These are phyloP conservation scores for Zosterops japonicus DNA, from an alignment of 2,113 vertebrate species.

Conservation along the genomic window DNA sequence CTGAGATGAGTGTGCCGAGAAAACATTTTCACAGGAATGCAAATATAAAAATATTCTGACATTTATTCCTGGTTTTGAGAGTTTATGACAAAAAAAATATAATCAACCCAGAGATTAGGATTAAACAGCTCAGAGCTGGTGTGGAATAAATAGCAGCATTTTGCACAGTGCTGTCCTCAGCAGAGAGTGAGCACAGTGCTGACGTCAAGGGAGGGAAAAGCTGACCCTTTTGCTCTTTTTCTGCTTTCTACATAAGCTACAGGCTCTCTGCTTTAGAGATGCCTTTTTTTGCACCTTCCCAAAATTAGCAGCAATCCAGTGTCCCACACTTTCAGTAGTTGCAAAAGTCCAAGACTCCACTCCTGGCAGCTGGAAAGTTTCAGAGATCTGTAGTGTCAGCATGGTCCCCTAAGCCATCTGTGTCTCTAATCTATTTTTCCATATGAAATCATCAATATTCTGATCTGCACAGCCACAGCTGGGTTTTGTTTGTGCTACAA, in stretches of 20 bases:
- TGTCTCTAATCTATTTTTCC: not conserved
- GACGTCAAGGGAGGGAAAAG: not conserved
- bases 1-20: not conserved
- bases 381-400: not conserved
- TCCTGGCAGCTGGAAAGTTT: not conserved
- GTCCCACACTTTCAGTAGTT: not conserved
- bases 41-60: slow-evolving; percentile 60
- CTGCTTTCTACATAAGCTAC: not conserved
- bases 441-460: slow-evolving; percentile 7
- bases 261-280: not conserved
- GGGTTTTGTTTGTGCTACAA: not conserved
- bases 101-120: slow-evolving; percentile 62
- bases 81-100: slow-evolving; percentile 29
- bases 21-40: slow-evolving; percentile 43
- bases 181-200: not conserved
- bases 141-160: slow-evolving; percentile 24
- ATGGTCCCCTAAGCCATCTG: not conserved
- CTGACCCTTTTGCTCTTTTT: not conserved
- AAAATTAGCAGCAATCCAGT: not conserved
- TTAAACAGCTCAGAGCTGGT: slow-evolving; percentile 21
- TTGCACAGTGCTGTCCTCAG: slow-evolving; percentile 4
- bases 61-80: slow-evolving; percentile 51
- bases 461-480: not conserved
- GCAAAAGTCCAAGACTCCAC: not conserved
- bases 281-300: not conserved